Base-by-base conservation (phyloP, 2,797 vertebrate genomes). In the Cyprinodon diabolis region DNA sequence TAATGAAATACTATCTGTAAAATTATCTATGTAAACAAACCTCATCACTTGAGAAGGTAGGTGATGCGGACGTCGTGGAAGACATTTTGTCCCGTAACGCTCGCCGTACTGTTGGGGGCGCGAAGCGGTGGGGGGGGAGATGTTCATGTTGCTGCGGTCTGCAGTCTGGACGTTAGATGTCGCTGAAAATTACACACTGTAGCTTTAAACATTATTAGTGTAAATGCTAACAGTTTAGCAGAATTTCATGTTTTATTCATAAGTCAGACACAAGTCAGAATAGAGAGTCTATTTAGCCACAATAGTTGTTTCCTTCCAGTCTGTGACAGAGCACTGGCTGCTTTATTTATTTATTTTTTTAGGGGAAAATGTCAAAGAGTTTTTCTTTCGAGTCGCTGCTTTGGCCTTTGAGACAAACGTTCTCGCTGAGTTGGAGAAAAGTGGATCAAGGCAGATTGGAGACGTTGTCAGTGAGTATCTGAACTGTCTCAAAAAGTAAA, bases 341-440 rank as follows among this genome's bases (percentile, higher is more conserved):
- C 21, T 66, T 15, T 30, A 30, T 30, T 30, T 30, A 3, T 30
- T 30, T 30, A 3, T 30, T 0, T 21, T 35, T 43, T 57, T 79
- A 99, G 98, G 97, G n/a, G 97, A 98, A 92, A 98, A 97, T 0
- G 97, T 99, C 74, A 93, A 90, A 52, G 96, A 98, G 83, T 99
- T 99, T 88, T 99, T 99, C 92, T 99, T 98, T 87, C 96, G 98
- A 0, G 96, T 99, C 80, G 97, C 98, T 0, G 96, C 97, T 0
- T 78, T 98, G 90, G 97, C 97, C 0, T 99, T 99, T 0, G 98
- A 99, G 91, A 92, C 90, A 75, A 98, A 95, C 0, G 97, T 99
- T 15, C 88, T 98, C 48, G 96, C 97, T 0, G 98, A 99, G 92
- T 85, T 99, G 91, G 98, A 99, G 94, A 97, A 96, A 84, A 96